phyloP scores from a whole-genome alignment of 2,888 invertebrate genomes.

The Nymphalis polychloros region DNA sequence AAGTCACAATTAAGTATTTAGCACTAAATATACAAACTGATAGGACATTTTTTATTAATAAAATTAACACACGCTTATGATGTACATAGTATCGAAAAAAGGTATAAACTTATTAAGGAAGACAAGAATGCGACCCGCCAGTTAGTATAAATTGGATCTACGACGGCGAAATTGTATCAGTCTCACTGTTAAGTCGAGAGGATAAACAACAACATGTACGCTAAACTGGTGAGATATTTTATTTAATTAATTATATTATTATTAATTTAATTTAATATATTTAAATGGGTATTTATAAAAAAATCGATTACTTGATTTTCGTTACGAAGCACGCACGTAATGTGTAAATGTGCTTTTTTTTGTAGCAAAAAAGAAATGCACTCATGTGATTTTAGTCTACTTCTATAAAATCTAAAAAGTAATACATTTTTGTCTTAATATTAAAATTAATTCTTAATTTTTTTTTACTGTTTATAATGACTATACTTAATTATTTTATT shows the following conservation, averaged over 20 bases:
- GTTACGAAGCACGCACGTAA: no score
- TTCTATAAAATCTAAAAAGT: no score
- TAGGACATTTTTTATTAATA: not conserved
- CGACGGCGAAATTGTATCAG: slow-evolving; percentile 53
- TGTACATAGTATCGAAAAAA: slow-evolving; percentile 25
- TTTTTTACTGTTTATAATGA: no score
- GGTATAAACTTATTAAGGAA: slow-evolving; percentile 15
- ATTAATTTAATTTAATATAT: not conserved
- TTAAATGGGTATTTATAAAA: not conserved
- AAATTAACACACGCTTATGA: not conserved
- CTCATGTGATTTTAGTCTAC: no score
- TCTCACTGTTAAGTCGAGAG: slow-evolving; percentile 73
- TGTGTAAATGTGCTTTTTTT: no score
- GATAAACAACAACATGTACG: slow-evolving; percentile 71
- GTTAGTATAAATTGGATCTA: slow-evolving; percentile 41
- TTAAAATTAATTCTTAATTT: no score
- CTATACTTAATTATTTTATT: no score
- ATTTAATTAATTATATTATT: slow-evolving; percentile 10
- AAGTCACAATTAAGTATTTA: no score
- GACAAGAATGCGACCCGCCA: slow-evolving; percentile 1
- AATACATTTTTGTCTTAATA: no score
- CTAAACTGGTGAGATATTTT: slow-evolving; percentile 68
- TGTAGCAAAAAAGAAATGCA: no score
- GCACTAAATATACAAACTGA: no score
- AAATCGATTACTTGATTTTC: no score